phyloP scores from a whole-genome alignment of 1,140 invertebrate species.

The Meteorus sp. region DNA sequence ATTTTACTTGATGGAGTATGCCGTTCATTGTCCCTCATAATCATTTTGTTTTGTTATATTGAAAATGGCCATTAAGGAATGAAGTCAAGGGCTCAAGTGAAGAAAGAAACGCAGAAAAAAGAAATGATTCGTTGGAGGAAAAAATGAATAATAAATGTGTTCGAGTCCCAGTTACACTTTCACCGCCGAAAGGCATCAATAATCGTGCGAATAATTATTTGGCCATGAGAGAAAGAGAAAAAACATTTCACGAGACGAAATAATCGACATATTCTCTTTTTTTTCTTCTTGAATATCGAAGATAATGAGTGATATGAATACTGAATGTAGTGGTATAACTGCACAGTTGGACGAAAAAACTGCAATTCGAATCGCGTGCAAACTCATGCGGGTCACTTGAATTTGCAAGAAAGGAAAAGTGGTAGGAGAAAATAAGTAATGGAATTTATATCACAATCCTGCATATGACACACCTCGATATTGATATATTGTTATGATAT shows the following conservation, averaged over 20 bases:
- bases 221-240: background rate
- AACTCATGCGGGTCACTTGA: too few relatives aligned
- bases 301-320: conserved; percentile 1
- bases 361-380: background rate
- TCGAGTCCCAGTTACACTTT: conserved; percentile 30
- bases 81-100: too few relatives aligned
- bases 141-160: background rate
- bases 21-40: too few relatives aligned
- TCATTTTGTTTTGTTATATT: too few relatives aligned
- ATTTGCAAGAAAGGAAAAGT: background rate
- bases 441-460: background rate
- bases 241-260: too few relatives aligned
- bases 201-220: conserved; percentile 23
- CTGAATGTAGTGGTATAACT: background rate
- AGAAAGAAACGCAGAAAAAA: too few relatives aligned
- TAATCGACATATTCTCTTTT: background rate
- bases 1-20: too few relatives aligned
- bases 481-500: too few relatives aligned
- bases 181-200: conserved; percentile 28
- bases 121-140: too few relatives aligned
- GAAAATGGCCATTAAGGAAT: too few relatives aligned
- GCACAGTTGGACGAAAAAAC: background rate
- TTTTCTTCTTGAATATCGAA: conserved; percentile 7
- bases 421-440: background rate
- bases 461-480: too few relatives aligned